These are phyloP conservation scores for Ageneiosus marmoratus DNA, from an alignment of 2,113 vertebrate species.

Conservation along the genomic window DNA sequence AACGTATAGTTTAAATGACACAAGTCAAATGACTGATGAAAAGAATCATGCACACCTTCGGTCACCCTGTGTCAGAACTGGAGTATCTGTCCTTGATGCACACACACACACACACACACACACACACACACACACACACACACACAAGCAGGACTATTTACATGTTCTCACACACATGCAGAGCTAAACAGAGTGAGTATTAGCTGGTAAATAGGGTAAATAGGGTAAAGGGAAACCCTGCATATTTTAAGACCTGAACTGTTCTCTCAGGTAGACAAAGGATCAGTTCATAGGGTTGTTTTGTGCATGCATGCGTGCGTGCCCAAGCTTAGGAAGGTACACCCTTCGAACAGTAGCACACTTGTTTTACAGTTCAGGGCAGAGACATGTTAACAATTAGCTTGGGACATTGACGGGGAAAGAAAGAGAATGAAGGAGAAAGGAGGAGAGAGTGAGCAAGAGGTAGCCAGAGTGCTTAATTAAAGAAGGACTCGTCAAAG, in stretches of 20 bases:
- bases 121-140: background rate
- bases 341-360: slow-evolving; percentile 61
- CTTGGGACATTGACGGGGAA: slow-evolving; percentile 57
- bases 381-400: slow-evolving; percentile 84
- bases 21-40: background rate
- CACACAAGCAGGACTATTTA: background rate
- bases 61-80: background rate
- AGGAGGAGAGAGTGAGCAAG: slow-evolving; percentile 17
- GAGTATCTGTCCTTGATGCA: background rate
- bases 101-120: no score
- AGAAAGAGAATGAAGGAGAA: slow-evolving; percentile 40
- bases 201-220: no score
- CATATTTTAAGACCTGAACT: background rate
- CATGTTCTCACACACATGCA: slow-evolving; percentile 14
- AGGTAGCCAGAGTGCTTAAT: slow-evolving; percentile 71
- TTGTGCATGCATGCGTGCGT: background rate
- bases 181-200: background rate
- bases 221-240: no score
- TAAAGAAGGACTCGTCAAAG: slow-evolving; percentile 78
- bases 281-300: background rate
- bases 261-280: background rate
- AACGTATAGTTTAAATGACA: background rate
- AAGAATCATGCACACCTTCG: background rate
- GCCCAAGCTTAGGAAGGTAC: slow-evolving; percentile 17
- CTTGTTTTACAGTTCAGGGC: slow-evolving; percentile 65